Evolutionary conservation across 2,797 vertebrate genomes (phyloP), one percentile per base, ranked within the genome.

Genomic region (Scyliorhinus canicula): DNA sequence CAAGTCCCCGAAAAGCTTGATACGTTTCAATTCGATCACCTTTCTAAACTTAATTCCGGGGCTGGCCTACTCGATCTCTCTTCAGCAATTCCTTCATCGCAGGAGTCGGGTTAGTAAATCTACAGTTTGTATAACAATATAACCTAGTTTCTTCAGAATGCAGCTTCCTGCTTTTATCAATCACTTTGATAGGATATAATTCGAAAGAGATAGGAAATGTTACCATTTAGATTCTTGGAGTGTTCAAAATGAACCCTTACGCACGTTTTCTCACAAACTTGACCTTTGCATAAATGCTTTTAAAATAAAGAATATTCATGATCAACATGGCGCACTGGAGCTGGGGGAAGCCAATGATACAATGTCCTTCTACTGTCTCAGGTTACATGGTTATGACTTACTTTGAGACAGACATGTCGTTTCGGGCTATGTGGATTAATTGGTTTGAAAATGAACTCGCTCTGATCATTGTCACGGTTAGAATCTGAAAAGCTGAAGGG

Each of bases 381-480:
- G 88, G 35, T 91, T 91, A 91, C n/a, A 28, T 63, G 35, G 40
- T 19, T 91, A 40, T n/a, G 7, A 63, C 35, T 40, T 60, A 6
- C 57, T 40, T n/a, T 40, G 35, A 63, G n/a, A 40, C 55, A 63
- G 57, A 44, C 88, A 63, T 63, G 57, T 63, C 19, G 35, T 52
- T 60, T 60, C 88, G 8, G 19, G 57, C 16, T 91, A 63, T 63
- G 88, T 60, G n/a, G 57, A 91, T 63, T 91, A 91, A 63, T 63
- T 91, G 57, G 55, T 91, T 63, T 91, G 88, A 91, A 91, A 63
- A 91, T 91, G 57, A 91, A 63, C 88, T 91, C 19, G 35, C 88
- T 40, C 88, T 57, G 21, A 91, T n/a, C 88, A 63, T 91, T 40
- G n/a, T 47, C 88, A 63, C n/a, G 40, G n/a, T 63, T 91, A 91